Base-by-base conservation (phyloP, 2,113 vertebrate species). In the Corythaeola cristata region DNA sequence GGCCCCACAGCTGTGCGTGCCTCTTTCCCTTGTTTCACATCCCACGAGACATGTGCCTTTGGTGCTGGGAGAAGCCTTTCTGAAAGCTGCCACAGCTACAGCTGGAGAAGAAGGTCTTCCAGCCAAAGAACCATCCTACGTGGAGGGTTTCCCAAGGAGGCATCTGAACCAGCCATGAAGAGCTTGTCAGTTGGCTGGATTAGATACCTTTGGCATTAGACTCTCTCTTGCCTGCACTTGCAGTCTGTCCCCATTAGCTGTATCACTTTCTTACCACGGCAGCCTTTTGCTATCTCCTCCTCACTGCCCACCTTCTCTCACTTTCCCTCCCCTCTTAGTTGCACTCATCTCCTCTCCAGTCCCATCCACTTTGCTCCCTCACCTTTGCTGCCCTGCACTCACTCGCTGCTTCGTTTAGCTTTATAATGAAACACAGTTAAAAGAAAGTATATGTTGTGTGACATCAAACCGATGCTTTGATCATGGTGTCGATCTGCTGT, bases 261-360 rank as follows among this genome's bases (percentile, higher is more conserved):
- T 27, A 2, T 28, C 0, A 0, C 11, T 78, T 53, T 55, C 21
- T 62, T 17, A 22, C 13, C 14, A 9, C 0, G 1, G 41, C 30
- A 62, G 41, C 52, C 41, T 8, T 63, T 50, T 0, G 2, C 26
- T 55, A 6, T 26, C 5, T 49, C 7, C 20, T 2, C 3, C 21
- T 30, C 27, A 5, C 35, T 62, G 11, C 19, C 35, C 41, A 39
- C 22, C 24, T 86, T 15, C 14, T 69, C 39, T 47, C 17, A 4
- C 9, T 59, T 60, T 32, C 18, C 58, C 53, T 52, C 64, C 35
- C 8, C 60, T 64, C 3, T 16, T 69, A 11, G 10, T 52, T 12
- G 3, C 41, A 9, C 15, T 86, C 1, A 0, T 26, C 15, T 71
- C 50, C 47, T 64, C 41, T 18, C 1, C 15, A 75, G 33, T 62